A percentile compares a stretch with the other conserved stretches of the same genome.
These are phyloP conservation scores for Kobus ellipsiprymnus DNA, from an alignment of 2,113 vertebrate species.

Conservation along the genomic window DNA sequence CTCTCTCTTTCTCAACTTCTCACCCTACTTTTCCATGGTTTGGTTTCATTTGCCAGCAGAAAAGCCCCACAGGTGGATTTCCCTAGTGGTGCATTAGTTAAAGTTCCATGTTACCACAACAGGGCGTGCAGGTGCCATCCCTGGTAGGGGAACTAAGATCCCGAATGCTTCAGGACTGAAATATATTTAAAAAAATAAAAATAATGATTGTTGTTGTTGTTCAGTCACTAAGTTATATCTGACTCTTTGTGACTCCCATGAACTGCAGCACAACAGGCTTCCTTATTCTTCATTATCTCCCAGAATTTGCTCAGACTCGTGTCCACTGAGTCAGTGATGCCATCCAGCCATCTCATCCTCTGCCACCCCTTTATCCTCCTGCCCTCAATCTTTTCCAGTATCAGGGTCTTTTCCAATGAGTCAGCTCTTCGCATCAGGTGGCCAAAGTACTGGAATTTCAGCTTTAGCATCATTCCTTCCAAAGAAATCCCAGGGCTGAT, in stretches of 20 bases:
- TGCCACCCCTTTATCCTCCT: not conserved
- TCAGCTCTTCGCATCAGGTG: fast-evolving
- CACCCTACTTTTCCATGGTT: not conserved
- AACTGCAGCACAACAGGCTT: not conserved
- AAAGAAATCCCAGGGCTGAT: not conserved
- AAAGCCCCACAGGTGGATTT: not conserved
- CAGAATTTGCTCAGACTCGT: not conserved
- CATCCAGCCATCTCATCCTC: not conserved
- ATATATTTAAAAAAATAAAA: not conserved
- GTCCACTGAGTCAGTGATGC: not conserved
- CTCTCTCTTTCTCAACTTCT: not conserved
- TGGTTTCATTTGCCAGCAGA: not conserved
- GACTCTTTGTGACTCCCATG: not conserved
- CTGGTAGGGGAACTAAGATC: not conserved
- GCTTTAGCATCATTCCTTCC: not conserved
- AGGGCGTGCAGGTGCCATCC: not conserved
- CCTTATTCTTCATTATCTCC: not conserved
- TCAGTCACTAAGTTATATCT: not conserved
- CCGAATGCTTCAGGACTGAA: not conserved
- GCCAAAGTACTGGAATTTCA: not conserved
- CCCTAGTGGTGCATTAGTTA: not conserved
- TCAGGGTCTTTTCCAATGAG: not conserved
- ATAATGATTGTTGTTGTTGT: not conserved
- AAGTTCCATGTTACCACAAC: not conserved
- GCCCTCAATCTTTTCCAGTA: not conserved